Percentiles rank a stretch among this genome's conserved stretches.
phyloP scores from a whole-genome alignment of 2,888 invertebrate species.

The Heliothis peltigera region DNA sequence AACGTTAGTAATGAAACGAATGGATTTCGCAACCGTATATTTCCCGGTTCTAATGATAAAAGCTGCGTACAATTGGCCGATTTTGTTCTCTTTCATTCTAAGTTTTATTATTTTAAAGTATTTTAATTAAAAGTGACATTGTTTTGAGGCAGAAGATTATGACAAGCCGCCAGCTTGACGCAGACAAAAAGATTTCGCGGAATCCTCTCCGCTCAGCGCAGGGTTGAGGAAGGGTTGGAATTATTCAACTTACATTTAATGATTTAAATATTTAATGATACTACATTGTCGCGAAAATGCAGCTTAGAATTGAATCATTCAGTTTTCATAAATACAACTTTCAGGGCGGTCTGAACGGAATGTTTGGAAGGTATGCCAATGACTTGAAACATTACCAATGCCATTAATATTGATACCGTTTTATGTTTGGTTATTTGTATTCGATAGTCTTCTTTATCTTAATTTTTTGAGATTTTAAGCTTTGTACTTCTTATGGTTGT shows the following conservation, averaged over 20 bases:
- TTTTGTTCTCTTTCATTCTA: conserved; percentile 70
- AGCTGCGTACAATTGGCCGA: conserved; percentile 68
- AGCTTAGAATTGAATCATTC: conserved; percentile 66
- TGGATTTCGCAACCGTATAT: conserved; percentile 67
- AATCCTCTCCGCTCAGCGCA: conserved; percentile 70
- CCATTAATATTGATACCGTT: conserved; percentile 33
- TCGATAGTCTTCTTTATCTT: conserved; percentile 12
- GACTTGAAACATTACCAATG: conserved; percentile 32
- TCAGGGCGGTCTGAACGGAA: conserved; percentile 25
- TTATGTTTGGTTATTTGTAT: conserved; percentile 15
- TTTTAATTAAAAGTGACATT: conserved; percentile 83
- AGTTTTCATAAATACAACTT: conserved; percentile 62
- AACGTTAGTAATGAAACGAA: conserved; percentile 70
- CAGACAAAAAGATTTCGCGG: conserved; percentile 77
- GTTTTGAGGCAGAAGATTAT: conserved; percentile 80
- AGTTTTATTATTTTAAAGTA: conserved; percentile 78
- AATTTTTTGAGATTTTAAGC: conserved; percentile 1
- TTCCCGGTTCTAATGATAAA: conserved; percentile 66
- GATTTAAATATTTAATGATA: conserved; percentile 72
- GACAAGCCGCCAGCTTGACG: conserved; percentile 76
- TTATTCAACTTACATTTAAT: conserved; percentile 70
- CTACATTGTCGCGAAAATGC: conserved; percentile 67
- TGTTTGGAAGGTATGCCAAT: conserved; percentile 20
- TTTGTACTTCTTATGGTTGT: background rate
- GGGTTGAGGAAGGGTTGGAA: conserved; percentile 72